Conservation (phyloP, 1,140 invertebrate species). For the Drosophila melanogaster region DNA sequence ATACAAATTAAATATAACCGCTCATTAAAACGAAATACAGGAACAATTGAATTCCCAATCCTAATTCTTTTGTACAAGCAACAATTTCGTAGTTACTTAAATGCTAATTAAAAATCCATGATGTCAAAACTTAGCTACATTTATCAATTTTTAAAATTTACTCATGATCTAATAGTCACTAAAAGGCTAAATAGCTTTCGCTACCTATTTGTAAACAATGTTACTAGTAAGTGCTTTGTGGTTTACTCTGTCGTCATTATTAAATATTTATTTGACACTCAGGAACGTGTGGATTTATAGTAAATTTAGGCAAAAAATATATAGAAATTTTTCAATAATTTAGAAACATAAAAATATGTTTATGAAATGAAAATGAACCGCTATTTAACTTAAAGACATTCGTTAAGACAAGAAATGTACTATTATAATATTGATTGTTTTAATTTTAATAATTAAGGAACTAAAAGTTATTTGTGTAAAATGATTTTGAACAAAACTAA, state of each 20-base stretch:
- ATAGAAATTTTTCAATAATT: too few species aligned
- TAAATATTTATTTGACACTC: not conserved
- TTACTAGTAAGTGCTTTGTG: not conserved
- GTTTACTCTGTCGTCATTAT: not conserved
- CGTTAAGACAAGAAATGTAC: too few species aligned
- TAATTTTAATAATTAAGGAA: too few species aligned
- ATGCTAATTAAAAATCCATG: not conserved
- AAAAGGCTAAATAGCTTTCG: not conserved
- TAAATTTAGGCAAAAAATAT: too few species aligned
- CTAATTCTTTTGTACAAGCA: too few species aligned
- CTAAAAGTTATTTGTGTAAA: too few species aligned
- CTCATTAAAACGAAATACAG: too few species aligned
- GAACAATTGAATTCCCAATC: too few species aligned
- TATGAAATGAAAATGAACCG: not conserved
- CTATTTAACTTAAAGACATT: too few species aligned
- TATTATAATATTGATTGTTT: too few species aligned
- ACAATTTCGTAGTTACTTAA: not conserved
- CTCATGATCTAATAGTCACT: not conserved
- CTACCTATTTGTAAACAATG: conserved; percentile 8
- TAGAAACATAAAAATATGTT: too few species aligned
- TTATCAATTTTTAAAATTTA: not conserved
- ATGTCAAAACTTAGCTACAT: not conserved
- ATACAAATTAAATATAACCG: not conserved
- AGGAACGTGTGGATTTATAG: not conserved
- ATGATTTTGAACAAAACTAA: not conserved